Base-by-base conservation (phyloP, 2,888 invertebrate species). In the Hydraecia micacea region DNA sequence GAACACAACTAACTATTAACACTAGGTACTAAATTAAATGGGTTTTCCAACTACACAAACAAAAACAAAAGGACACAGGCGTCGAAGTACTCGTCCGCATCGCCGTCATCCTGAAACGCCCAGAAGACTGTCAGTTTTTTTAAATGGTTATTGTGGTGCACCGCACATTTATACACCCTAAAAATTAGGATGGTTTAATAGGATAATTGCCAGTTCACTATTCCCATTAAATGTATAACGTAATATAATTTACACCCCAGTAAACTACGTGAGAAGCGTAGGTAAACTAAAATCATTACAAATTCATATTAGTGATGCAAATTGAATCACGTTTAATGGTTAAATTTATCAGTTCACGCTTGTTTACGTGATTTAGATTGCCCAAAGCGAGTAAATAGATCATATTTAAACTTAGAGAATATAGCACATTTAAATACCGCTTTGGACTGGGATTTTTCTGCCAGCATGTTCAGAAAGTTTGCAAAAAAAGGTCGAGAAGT, bases 261-360 rank as follows among this genome's bases (percentile, higher is more conserved):
- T 66, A 9, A 77, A 74, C 62, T 71, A 75, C 84, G 81, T 73
- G 75, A 75, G 77, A 55, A 75, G 66, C 69, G 28, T 78, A 36
- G 36, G n/a, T 70, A 52, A 76, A 85, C 81, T 73, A 77, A 71
- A 70, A 75, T 74, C 66, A 77, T 75, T 80, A 75, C 62, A 42
- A 77, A 75, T 83, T 84, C 73, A 70, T 70, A 55, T 82, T 85
- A 77, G 28, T 9, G 60, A 86, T 87, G 84, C 77, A 88, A 88
- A 87, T 86, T 83, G 70, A 79, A 80, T 80, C 81, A 86, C 79
- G 83, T 83, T 46, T 71, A 63, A 74, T 75, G 79, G 75, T 85
- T 73, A 76, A 58, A 84, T 86, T 84, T 79, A 79, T 75, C 73
- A 76, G 46, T 79, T 68, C 55, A 73, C 49, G 73, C 67, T 46